Evolutionary conservation across 2,113 vertebrate genomes (phyloP), one percentile per base, ranked within the genome.

Genomic region (Chlorodrepanis virens): DNA sequence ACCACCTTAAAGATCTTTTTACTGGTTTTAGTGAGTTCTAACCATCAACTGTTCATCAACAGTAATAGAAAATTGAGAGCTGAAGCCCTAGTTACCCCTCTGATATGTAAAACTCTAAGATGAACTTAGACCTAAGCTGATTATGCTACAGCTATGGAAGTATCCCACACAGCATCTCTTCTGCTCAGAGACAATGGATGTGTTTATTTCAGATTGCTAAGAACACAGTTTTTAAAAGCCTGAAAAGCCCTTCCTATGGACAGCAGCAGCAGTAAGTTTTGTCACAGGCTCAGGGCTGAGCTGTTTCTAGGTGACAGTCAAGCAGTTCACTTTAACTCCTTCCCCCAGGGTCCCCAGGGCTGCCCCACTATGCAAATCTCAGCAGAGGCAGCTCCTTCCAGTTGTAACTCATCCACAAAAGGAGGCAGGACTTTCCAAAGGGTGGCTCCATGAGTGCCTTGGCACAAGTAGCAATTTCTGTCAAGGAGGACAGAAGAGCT

Each of bases 401-500:
- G 53, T 2, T 1, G 0, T 6, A 76, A 64, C 19, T 40, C 53
- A 52, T 1, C 14, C 29, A 59, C 33, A 24, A 44, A 11, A 74
- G 33, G 39, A 91, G 12, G 6, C 20, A 81, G 33, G 19, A 27
- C 10, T 15, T 11, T 3, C 9, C 20, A 57, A 76, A 50, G 24
- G 50, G 13, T 3, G n/a, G 42, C 35, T 52, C 56, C n/a, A 17
- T 0, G 5, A 49, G 10, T 54, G 28, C 56, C 28, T 33, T 25
- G 28, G 65, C 17, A 67, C 4, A 15, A 50, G 56, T n/a, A 85
- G 27, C 1, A 14, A 28, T 14, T 67, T 49, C 61, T 88, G 42
- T 42, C 0, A 0, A 63, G 47, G 23, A 65, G 17, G 10, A 23
- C 0, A 37, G 16, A 40, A 11, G 50, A 83, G 22, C 35, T 78